Evolutionary conservation across 1,140 invertebrate species (phyloP).

Genomic region (Papilio helenus): DNA sequence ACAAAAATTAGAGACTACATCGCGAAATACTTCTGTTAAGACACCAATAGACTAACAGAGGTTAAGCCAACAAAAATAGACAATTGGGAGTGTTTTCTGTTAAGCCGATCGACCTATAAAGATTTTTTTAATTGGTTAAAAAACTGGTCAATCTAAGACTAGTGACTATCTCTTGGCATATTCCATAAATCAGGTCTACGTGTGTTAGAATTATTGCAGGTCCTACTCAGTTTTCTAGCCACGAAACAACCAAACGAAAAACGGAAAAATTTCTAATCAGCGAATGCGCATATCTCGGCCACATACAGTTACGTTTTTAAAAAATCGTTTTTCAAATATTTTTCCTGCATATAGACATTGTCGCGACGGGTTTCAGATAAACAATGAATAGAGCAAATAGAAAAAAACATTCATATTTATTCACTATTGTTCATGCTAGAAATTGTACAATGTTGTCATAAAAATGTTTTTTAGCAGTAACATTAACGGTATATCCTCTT

Average conservation of each 20-base stretch:
- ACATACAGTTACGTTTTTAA: conserved; percentile 2
- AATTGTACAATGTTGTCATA: not conserved
- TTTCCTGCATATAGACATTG: conserved; percentile 10
- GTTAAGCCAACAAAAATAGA: too few species aligned
- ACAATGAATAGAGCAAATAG: not conserved
- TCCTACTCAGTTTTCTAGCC: not conserved
- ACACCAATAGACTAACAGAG: too few species aligned
- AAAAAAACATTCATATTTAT: not conserved
- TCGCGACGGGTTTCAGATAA: not conserved
- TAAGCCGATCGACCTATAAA: too few species aligned
- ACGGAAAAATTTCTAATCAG: not conserved
- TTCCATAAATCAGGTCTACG: too few species aligned
- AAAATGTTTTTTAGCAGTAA: not conserved
- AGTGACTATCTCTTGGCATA: too few species aligned
- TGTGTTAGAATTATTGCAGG: not conserved
- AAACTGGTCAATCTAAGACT: too few species aligned
- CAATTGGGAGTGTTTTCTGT: too few species aligned
- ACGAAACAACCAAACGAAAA: not conserved
- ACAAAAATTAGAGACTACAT: too few species aligned
- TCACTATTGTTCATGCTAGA: not conserved
- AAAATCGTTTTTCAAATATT: conserved; percentile 6
- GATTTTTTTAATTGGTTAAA: too few species aligned
- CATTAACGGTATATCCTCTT: too few species aligned
- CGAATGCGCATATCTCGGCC: not conserved
- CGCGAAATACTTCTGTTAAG: too few species aligned